A percentile compares a stretch with the other conserved stretches of the same genome.
Conservation (phyloP, 2,113 vertebrate species). For the Rattus rattus region DNA sequence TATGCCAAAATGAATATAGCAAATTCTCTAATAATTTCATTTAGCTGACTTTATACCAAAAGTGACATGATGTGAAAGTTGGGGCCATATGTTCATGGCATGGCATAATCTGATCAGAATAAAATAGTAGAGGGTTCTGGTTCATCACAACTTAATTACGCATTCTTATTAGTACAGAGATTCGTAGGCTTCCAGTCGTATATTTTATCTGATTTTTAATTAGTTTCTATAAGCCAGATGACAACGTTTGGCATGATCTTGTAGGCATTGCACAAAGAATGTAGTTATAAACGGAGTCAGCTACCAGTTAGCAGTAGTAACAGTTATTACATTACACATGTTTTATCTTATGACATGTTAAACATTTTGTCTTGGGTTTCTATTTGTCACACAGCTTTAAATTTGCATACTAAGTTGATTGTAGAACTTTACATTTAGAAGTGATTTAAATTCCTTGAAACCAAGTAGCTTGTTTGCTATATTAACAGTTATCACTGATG, state of each 20-base stretch:
- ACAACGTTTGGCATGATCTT: conserved; percentile 1
- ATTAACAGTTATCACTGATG: background rate
- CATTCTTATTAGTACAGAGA: background rate
- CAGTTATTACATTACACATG: conserved; percentile 31
- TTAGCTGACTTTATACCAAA: conserved; percentile 31
- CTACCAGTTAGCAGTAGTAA: conserved; percentile 40
- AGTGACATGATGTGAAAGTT: conserved; percentile 1
- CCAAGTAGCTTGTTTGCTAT: background rate
- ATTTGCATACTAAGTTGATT: conserved; percentile 39
- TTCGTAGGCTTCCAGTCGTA: conserved; percentile 45
- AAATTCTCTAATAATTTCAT: conserved; percentile 22
- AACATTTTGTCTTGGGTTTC: background rate
- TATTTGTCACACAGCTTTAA: background rate
- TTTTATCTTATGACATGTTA: conserved; percentile 35
- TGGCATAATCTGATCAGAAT: conserved; percentile 66
- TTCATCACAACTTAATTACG: conserved; percentile 64
- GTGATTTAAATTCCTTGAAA: conserved; percentile 19
- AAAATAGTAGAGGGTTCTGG: conserved; percentile 57
- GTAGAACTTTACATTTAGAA: background rate
- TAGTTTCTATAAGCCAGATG: conserved; percentile 24
- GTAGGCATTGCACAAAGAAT: background rate
- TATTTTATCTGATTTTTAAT: conserved; percentile 62
- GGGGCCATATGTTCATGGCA: conserved; percentile 64
- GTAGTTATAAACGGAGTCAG: background rate
- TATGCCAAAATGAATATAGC: conserved; percentile 13